Evolutionary conservation across 2,113 vertebrate species (phyloP).

Genomic region (Piprites chloris): DNA sequence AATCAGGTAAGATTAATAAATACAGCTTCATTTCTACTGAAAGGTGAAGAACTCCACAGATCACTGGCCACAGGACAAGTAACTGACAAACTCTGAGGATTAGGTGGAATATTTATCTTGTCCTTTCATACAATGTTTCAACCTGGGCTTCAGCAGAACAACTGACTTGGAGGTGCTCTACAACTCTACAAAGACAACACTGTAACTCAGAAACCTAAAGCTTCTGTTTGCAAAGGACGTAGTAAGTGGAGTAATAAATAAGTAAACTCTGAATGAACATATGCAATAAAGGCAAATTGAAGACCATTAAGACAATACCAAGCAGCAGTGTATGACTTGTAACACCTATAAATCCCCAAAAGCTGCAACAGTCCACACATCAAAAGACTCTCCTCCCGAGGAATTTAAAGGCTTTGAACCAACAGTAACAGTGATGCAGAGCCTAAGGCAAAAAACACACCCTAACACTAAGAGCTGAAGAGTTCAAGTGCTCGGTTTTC

Average conservation of each 20-base stretch:
- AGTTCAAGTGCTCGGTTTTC: neutral
- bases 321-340: neutral
- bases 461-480: neutral
- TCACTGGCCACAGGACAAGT: neutral
- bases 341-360: neutral
- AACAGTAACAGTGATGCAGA: neutral
- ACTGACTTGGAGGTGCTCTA: neutral
- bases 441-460: neutral
- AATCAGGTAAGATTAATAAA: neutral
- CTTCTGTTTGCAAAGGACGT: neutral
- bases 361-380: neutral
- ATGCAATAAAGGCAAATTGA: neutral
- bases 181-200: neutral
- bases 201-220: neutral
- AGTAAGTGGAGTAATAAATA: neutral
- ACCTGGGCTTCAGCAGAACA: neutral
- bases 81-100: neutral
- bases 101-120: fast-evolving
- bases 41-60: neutral
- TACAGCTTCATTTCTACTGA: neutral
- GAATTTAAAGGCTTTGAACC: neutral
- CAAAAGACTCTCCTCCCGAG: neutral
- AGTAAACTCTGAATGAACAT: neutral
- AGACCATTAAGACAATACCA: neutral
- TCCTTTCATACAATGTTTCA: neutral